phyloP scores from a whole-genome alignment of 2,113 vertebrate genomes.

The Orcinus orca region DNA sequence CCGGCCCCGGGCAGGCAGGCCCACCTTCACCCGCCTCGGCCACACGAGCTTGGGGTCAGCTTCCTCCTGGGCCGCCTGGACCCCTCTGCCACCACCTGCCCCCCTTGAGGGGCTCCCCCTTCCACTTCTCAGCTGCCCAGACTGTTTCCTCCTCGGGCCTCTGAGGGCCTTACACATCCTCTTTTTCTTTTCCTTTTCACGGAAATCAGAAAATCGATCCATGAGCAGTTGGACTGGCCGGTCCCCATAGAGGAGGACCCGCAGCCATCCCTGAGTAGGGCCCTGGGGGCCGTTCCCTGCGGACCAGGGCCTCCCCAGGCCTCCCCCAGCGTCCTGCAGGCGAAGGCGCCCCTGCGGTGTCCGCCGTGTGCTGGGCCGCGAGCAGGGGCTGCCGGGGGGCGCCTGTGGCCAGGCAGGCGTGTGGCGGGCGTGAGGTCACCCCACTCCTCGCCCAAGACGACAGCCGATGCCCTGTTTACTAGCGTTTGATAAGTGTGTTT shows the following conservation, averaged over 20 bases:
- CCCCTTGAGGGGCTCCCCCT: rapidly evolving
- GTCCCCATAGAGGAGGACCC: not conserved
- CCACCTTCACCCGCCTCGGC: not conserved
- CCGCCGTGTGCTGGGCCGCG: rapidly evolving
- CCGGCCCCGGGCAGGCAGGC: not conserved
- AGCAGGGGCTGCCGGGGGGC: not conserved
- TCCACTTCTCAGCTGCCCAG: not conserved
- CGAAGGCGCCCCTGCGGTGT: rapidly evolving
- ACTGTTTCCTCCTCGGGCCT: not conserved
- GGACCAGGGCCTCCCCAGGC: not conserved
- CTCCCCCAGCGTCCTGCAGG: not conserved
- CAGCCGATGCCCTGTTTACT: not conserved
- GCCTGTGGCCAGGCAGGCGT: not conserved
- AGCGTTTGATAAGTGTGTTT: not conserved
- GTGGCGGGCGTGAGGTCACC: not conserved
- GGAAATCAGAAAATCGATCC: not conserved
- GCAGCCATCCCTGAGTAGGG: not conserved
- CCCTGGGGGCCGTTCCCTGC: not conserved
- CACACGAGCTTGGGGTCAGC: not conserved
- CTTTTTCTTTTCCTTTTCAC: not conserved
- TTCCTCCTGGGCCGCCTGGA: not conserved
- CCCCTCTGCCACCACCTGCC: not conserved
- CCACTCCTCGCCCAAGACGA: not conserved
- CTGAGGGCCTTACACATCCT: not conserved
- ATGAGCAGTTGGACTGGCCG: no score